Base-by-base conservation (phyloP, 2,888 invertebrate genomes). In the Polymixis flavicincta region DNA sequence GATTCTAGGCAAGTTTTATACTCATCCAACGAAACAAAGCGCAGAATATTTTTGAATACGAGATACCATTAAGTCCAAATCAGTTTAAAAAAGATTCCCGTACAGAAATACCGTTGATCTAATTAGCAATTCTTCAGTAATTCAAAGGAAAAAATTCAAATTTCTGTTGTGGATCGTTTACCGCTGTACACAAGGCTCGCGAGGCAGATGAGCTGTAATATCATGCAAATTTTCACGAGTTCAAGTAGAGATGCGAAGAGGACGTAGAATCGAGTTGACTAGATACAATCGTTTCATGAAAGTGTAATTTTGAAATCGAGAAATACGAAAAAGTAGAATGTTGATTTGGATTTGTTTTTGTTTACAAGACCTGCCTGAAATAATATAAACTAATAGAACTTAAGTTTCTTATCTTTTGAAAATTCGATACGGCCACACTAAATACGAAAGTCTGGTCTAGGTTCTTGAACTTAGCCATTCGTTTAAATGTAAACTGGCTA, bases 221-320 rank as follows among this genome's bases (percentile, higher is more conserved):
- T 95, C 92, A 95, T 95, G 95, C 93, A 95, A 95, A 95, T 95
- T 94, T 92, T 86, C 88, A 87, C 89, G 89, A 91, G 91, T 92
- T 93, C 63, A 72, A 84, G 65, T 82, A 87, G 80, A 74, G 88
- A 80, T 70, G 85, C 57, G 69, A 63, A 69, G 57, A 60, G 55
- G 25, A 81, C 22, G 32, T 42, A 68, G 63, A 68, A 70, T 69
- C 69, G 69, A 84, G 68, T 76, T 52, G 14, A 71, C 70, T 82
- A 74, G 80, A 81, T 82, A 80, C 70, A 72, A 66, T 72, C 76
- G 67, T 71, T 55, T 60, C 28, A 55, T 50, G 22, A 50, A 83
- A 71, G 42, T 37, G 28, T 22, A 17, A 72, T 50, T 63, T 37
- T 67, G 19, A 14, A 69, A 57, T 72, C 48, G 14, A 42, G 28